Evolutionary conservation across 2,113 vertebrate species (phyloP), one percentile per base, ranked within the genome.

Genomic region (Carassius carassius): DNA sequence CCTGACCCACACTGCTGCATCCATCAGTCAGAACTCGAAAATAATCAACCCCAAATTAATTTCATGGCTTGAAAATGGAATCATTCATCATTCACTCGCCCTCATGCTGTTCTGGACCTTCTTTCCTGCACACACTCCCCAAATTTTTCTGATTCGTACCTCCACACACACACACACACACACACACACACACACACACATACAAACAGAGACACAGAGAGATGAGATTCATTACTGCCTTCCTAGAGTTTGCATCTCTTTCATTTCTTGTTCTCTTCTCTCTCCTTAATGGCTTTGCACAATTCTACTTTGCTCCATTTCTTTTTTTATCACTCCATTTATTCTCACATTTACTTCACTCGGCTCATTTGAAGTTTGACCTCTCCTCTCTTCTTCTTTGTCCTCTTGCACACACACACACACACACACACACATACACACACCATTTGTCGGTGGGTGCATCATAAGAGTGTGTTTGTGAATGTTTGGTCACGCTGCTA

Each of bases 311-410:
- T 78, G 29, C 25, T 54, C 44, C 29, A 65, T 78, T 58, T 67
- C 23, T 58, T 79, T 78, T 78, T 78, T 79, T 16, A 29, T 79
- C 84, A 60, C 84, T 78, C 63, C 83, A 54, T 54, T 70, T 78
- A 81, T 72, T 69, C 70, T 60, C 67, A 79, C 65, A 72, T 85
- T 73, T 70, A 73, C 84, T 69, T 69, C 44, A 32, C 25, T 67
- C 78, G 44, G 44, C 44, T 85, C 76, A 47, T 78, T 70, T 80
- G 51, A 77, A 41, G 17, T 69, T 70, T 54, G 70, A 74, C 54
- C 32, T 70, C 21, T 29, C 16, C 63, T 78, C 51, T 62, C 37
- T 51, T 83, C 67, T 44, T 10, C 41, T 67, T 83, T 78, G 32
- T 78, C 25, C 11, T 58, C 2, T 16, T 67, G 23, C 3, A 3